Evolutionary conservation across 2,797 vertebrate species (phyloP).

Genomic region (Periparus ater): DNA sequence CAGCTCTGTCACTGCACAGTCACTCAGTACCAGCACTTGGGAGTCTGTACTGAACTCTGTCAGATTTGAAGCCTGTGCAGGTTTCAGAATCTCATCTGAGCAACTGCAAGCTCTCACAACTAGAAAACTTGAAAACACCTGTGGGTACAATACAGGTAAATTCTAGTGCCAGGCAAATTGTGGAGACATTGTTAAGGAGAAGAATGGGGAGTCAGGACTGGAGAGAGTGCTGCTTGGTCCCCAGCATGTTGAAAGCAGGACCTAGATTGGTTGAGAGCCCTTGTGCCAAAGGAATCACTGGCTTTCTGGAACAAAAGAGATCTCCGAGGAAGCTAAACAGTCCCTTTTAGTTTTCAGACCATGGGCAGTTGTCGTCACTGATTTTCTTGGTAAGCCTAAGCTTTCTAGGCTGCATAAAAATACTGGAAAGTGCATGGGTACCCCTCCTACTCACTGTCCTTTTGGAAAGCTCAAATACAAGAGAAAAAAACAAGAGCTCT

Average conservation of each 20-base stretch:
- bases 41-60: no score
- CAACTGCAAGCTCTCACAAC: background rate
- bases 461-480: background rate
- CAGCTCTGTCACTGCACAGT: background rate
- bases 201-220: background rate
- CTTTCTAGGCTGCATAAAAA: background rate
- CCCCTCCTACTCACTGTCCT: background rate
- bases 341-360: background rate
- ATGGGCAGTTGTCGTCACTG: rapidly evolving
- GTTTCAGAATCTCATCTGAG: background rate
- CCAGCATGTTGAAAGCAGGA: background rate
- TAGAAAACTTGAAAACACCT: background rate
- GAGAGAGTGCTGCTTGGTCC: background rate
- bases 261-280: background rate
- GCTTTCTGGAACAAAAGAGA: background rate
- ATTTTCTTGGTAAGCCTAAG: background rate
- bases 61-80: background rate
- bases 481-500: background rate
- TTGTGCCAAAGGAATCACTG: background rate
- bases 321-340: background rate
- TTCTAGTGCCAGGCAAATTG: background rate
- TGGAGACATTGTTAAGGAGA: background rate
- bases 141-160: background rate
- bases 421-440: background rate
- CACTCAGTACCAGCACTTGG: background rate